Evolutionary conservation across 2,888 invertebrate genomes (phyloP), one percentile per base, ranked within the genome.

Genomic region (Acanthosepion esculentum): DNA sequence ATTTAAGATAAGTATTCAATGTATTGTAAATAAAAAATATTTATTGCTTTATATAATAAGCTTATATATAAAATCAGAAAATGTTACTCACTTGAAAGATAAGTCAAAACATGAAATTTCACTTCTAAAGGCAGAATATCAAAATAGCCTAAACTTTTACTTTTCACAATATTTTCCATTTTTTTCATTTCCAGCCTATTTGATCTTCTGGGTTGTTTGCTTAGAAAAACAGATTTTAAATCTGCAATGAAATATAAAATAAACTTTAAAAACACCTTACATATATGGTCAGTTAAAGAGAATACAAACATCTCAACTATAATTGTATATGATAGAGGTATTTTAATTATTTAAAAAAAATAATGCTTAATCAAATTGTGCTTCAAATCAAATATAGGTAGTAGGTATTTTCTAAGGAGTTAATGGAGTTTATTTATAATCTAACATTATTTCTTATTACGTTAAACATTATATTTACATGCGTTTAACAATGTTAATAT

Each of bases 71-170:
- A 23, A 64, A 64, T 26, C 23, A 78, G 29, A 78, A 26, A 78
- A 78, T 78, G 10, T 50, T n/a, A 94, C 95, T 94, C 96, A 97
- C 97, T 96, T 95, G 96, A 95, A 48, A 97, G 95, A 95, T 96
- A 97, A 95, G 96, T 96, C 91, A 97, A 96, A 53, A 97, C 95
- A n/a, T 96, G 95, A 95, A 97, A 97, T 95, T 97, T 97, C 94
- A 97, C 95, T 95, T 97, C 97, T 50, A 97, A 92, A 78, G 97
- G 97, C 59, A 97, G 95, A 55, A 96, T 95, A 94, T 97, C 96
- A 95, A 97, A 97, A 95, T 96, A 97, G 91, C 97, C 97, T 41
- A 97, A 95, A 41, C 96, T 96, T 94, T 96, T 96, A 53, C 95
- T 94, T 94, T 96, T 95, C 33, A 96, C 95, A 41, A 96, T 95